Percentiles rank a stretch among this genome's conserved stretches.
phyloP scores from a whole-genome alignment of 2,797 vertebrate species.

The Sparidentex hasta region DNA sequence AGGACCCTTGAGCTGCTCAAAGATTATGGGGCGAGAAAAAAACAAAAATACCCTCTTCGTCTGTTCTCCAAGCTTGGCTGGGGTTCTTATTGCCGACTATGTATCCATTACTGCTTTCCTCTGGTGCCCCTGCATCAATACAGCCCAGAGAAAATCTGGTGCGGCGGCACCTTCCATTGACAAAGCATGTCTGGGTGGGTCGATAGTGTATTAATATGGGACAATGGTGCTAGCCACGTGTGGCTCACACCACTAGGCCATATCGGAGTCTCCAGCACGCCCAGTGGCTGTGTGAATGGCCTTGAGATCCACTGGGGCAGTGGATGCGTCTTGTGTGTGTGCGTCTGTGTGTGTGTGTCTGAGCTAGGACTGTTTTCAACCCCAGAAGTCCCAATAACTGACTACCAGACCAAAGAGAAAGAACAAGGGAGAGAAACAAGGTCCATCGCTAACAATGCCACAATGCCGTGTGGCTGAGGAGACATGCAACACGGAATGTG shows the following conservation, averaged over 20 bases:
- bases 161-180: constrained; percentile 82
- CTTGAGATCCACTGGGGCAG: constrained; percentile 74
- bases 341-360: constrained; percentile 34
- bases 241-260: constrained; percentile 79
- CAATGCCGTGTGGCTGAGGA: constrained; percentile 36
- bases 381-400: constrained; percentile 78
- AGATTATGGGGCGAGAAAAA: constrained; percentile 78
- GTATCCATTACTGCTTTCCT: constrained; percentile 87
- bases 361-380: constrained; percentile 61
- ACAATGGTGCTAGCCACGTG: constrained; percentile 82
- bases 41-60: constrained; percentile 52
- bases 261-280: constrained; percentile 77
- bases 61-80: constrained; percentile 73
- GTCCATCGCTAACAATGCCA: constrained; percentile 58
- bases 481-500: constrained; percentile 34
- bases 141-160: constrained; percentile 77
- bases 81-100: constrained; percentile 78
- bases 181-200: constrained; percentile 85
- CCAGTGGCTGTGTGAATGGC: constrained; percentile 80
- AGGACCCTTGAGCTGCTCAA: constrained; percentile 73
- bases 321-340: constrained; percentile 58
- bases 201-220: constrained; percentile 88
- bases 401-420: constrained; percentile 72
- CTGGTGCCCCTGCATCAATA: constrained; percentile 84
- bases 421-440: constrained; percentile 61